phyloP scores from a whole-genome alignment of 2,113 vertebrate genomes.

The Gavia stellata region DNA sequence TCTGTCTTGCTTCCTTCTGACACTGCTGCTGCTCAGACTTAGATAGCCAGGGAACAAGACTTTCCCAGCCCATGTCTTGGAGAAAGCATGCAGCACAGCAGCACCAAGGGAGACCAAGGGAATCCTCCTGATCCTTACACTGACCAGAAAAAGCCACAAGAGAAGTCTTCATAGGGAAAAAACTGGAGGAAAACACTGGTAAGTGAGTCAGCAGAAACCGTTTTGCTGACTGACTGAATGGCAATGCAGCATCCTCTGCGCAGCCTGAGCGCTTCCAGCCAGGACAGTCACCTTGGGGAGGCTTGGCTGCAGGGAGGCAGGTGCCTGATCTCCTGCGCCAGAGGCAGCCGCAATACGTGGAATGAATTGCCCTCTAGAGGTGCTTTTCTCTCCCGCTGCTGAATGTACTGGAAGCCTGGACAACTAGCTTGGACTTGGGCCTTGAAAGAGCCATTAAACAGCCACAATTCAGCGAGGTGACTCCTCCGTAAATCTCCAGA shows the following conservation, averaged over 20 bases:
- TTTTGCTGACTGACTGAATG: not conserved
- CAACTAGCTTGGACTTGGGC: not conserved
- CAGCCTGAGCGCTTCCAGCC: not conserved
- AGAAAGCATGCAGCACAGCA: not conserved
- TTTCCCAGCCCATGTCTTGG: fast-evolving
- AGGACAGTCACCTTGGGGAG: not conserved
- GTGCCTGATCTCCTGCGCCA: not conserved
- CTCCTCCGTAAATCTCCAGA: not conserved
- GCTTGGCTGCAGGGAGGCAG: not conserved
- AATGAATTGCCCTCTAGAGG: constrained; percentile 47
- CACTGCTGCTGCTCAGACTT: not conserved
- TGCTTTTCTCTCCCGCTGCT: not conserved
- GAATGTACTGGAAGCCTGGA: not conserved
- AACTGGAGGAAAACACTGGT: not conserved
- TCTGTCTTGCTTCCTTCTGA: not conserved
- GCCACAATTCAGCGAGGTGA: not conserved
- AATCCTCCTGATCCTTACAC: not conserved
- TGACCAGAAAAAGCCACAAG: not conserved
- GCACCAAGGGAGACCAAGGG: not conserved
- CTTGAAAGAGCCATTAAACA: not conserved
- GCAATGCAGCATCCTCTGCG: not conserved
- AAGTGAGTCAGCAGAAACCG: not conserved
- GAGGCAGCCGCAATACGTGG: not conserved
- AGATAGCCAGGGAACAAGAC: not conserved
- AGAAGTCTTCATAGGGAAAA: not conserved